Conservation (phyloP, 2,888 invertebrate genomes). For the Chrysolina haemoptera region DNA sequence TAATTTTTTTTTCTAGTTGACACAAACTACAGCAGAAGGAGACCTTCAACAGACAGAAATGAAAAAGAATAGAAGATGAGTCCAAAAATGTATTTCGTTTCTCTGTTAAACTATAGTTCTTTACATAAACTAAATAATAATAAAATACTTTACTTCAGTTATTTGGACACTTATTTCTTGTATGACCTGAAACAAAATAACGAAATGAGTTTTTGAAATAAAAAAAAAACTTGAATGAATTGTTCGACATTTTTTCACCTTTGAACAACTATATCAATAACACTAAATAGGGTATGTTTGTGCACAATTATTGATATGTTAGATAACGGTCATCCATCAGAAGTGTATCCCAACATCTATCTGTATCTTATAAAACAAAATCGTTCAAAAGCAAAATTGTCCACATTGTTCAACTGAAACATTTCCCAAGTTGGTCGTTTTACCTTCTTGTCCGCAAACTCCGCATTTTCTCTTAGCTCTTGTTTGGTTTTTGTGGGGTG, state of each 20-base stretch:
- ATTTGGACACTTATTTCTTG: slow-evolving; percentile 73
- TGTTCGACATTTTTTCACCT: neutral
- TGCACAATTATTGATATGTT: neutral
- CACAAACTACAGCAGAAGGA: slow-evolving; percentile 76
- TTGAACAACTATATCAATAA: neutral
- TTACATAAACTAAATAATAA: slow-evolving; percentile 11
- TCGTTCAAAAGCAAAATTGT: neutral
- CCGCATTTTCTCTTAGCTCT: slow-evolving; percentile 77
- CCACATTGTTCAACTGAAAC: neutral
- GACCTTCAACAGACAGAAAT: slow-evolving; percentile 73
- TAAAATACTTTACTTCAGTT: slow-evolving; percentile 35
- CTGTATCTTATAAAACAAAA: neutral
- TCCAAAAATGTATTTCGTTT: slow-evolving; percentile 24
- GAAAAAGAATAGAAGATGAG: slow-evolving; percentile 62
- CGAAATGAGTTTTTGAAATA: slow-evolving; percentile 17
- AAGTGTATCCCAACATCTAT: neutral
- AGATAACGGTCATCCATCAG: neutral
- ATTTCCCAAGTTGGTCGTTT: neutral
- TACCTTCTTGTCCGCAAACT: slow-evolving; percentile 81
- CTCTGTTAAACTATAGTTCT: neutral
- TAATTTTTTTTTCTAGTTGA: slow-evolving; percentile 69
- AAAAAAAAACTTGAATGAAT: neutral
- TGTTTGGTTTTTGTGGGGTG: slow-evolving; percentile 54
- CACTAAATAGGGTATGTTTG: too few relatives aligned
- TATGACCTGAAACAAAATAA: slow-evolving; percentile 73